These are phyloP conservation scores for Hylomyscus alleni DNA, from an alignment of 2,797 vertebrate genomes.

Conservation along the genomic window DNA sequence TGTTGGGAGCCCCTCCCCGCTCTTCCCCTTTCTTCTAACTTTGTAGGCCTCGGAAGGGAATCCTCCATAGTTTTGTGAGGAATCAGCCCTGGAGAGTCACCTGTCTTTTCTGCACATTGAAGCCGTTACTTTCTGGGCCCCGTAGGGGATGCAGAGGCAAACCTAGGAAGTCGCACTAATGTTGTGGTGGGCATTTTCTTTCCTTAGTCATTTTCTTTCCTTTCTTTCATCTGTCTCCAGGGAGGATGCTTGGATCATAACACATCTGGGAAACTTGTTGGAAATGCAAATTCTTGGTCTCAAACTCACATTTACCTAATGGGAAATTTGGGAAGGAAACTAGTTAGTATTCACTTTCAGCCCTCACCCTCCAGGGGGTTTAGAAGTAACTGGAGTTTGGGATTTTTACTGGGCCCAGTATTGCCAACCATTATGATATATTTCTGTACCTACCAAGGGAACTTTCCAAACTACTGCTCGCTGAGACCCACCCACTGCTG, in stretches of 20 bases:
- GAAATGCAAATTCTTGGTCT: not conserved
- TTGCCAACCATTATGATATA: not conserved
- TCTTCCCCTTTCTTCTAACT: no score
- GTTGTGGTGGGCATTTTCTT: not conserved
- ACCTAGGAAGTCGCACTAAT: not conserved
- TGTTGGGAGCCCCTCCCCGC: no score
- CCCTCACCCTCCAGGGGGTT: not conserved
- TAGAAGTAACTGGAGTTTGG: not conserved
- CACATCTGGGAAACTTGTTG: not conserved
- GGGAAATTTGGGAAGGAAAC: not conserved
- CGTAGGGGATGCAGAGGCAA: no score
- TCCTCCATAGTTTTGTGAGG: not conserved
- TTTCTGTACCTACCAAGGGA: not conserved
- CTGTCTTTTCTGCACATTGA: not conserved
- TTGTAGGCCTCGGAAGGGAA: not conserved
- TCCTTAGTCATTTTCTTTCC: not conserved
- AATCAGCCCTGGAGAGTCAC: not conserved
- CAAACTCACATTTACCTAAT: not conserved
- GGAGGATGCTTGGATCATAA: not conserved
- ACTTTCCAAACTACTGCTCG: not conserved
- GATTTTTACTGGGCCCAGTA: not conserved
- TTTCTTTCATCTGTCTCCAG: not conserved
- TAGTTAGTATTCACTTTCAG: not conserved
- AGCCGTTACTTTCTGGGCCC: not conserved
- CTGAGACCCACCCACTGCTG: not conserved